Base-by-base conservation (phyloP, 1,140 invertebrate species). In the Hetaerina americana region DNA sequence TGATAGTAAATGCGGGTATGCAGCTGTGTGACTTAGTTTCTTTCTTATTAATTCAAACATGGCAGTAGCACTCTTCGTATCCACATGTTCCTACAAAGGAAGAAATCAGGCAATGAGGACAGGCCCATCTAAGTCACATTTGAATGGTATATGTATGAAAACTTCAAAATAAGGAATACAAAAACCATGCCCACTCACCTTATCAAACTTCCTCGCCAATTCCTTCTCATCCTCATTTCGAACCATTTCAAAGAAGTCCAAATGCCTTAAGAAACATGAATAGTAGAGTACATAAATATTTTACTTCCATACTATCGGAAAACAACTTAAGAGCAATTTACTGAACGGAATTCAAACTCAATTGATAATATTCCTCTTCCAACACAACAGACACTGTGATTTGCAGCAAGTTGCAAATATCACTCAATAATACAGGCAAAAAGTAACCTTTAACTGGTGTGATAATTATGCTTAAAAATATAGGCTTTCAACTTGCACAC, bases 231-330 rank as follows among this genome's bases (percentile, higher is more conserved):
- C 97, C 82, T 98, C 96, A 77, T 91, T 92, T 70, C 96, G 87
- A 24, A 98, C 93, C 94, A 98, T 97, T 81, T 99, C 97, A 83
- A 99, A 99, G 80, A 98, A 97, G 80, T 98, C 96, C 71, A 90
- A 82, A 83, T 91, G 89, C 77, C 87, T 87, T 78, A 74, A 79
- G 82, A 72, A 68, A 25, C 70, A 72, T 71, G 8, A 15, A n/a
- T 70, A n/a, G 12, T 5, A 49, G 22, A 69, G 29, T 26, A n/a
- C 29, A 70, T 72, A 15, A 0, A 31, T n/a, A n/a, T n/a, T n/a
- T n/a, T n/a, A n/a, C n/a, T n/a, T n/a, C n/a, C n/a, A n/a, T n/a
- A n/a, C n/a, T n/a, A n/a, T n/a, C n/a, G n/a, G n/a, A n/a, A n/a
- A n/a, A n/a, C n/a, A n/a, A n/a, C n/a, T n/a, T n/a, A n/a, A n/a